These are phyloP conservation scores for Spodoptera exigua DNA, from an alignment of 2,888 invertebrate genomes.

Conservation along the genomic window DNA sequence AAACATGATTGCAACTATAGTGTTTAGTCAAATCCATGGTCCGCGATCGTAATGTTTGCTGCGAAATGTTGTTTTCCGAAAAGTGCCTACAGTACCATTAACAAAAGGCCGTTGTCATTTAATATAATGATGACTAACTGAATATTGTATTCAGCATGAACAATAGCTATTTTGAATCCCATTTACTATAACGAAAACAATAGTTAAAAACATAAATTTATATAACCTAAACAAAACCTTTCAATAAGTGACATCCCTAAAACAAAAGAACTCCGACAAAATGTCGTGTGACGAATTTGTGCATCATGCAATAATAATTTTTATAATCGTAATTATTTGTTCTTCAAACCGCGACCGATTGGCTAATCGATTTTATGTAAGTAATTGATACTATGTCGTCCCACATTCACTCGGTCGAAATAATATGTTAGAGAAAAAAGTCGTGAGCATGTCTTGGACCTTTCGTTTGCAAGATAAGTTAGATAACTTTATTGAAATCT, in stretches of 20 bases:
- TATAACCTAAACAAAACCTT: background rate
- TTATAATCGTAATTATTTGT: constrained; percentile 50
- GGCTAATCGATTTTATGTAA: constrained; percentile 44
- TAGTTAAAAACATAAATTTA: too few species aligned
- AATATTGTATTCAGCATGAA: too few species aligned
- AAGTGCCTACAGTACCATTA: too few species aligned
- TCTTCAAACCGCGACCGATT: constrained; percentile 40
- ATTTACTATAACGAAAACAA: too few species aligned
- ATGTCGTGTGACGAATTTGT: constrained; percentile 37
- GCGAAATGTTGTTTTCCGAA: too few species aligned
- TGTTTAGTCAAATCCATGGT: too few species aligned
- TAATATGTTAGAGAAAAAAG: constrained; percentile 15
- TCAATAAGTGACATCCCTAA: constrained; percentile 22
- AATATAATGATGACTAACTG: too few species aligned
- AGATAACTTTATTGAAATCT: constrained; percentile 11
- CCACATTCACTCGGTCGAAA: constrained; percentile 41
- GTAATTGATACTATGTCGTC: constrained; percentile 35
- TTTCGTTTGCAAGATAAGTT: constrained; percentile 33
- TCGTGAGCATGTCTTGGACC: constrained; percentile 16
- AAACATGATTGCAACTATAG: too few species aligned
- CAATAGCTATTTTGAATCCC: too few species aligned
- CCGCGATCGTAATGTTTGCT: too few species aligned
- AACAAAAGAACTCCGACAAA: constrained; percentile 23
- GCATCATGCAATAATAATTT: constrained; percentile 47
- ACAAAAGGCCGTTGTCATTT: too few species aligned